Conservation (phyloP, 2,113 vertebrate species). For the Zeus faber region DNA sequence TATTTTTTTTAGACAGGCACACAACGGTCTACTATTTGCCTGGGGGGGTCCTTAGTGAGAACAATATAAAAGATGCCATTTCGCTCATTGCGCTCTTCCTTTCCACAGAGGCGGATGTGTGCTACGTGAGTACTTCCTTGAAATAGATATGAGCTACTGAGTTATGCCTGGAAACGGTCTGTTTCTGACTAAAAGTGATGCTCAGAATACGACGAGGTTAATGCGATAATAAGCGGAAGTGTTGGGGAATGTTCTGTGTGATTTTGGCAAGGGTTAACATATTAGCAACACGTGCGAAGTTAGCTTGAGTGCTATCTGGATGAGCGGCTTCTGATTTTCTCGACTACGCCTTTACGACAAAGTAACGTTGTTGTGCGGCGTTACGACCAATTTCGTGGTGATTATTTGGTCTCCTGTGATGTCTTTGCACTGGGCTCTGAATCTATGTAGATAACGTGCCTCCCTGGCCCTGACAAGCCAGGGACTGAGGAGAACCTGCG, state of each 20-base stretch:
- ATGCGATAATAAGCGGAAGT: too few relatives aligned
- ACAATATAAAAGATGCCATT: not conserved
- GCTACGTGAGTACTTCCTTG: not conserved
- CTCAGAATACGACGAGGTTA: too few relatives aligned
- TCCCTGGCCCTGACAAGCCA: conserved; percentile 55
- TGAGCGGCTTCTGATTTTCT: too few relatives aligned
- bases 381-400: not conserved
- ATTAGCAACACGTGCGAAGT: too few relatives aligned
- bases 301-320: too few relatives aligned
- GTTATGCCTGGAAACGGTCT: too few relatives aligned
- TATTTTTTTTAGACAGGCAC: not conserved
- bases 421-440: conserved; percentile 59
- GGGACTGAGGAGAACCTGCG: conserved; percentile 11
- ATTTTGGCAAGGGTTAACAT: too few relatives aligned
- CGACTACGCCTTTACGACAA: too few relatives aligned
- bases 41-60: not conserved
- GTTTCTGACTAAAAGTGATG: too few relatives aligned
- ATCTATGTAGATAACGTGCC: conserved; percentile 38
- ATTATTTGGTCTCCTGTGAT: conserved; percentile 34
- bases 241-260: too few relatives aligned
- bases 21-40: not conserved
- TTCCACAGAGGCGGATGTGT: not conserved
- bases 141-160: too few relatives aligned
- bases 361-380: too few relatives aligned
- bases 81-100: not conserved